phyloP scores from a whole-genome alignment of 2,113 vertebrate genomes.

The Psittacula cyanocephala region DNA sequence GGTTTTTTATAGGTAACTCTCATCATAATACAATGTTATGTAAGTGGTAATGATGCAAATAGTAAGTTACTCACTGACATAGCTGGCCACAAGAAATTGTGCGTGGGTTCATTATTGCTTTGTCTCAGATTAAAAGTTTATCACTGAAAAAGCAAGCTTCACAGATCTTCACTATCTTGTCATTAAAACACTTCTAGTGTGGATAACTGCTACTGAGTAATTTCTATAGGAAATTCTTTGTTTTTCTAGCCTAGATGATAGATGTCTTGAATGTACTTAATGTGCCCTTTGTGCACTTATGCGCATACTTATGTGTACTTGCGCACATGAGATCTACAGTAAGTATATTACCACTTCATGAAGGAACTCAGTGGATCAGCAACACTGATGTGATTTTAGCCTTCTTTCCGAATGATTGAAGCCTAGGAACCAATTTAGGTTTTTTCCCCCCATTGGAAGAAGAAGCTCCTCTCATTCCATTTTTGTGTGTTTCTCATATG shows the following conservation, averaged over 20 bases:
- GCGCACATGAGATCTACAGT: fast-evolving
- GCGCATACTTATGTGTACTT: neutral
- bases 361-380: slow-evolving; percentile 34
- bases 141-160: neutral
- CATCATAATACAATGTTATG: neutral
- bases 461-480: neutral
- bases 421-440: neutral
- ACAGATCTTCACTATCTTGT: neutral
- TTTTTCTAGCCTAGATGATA: neutral
- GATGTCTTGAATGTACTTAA: neutral
- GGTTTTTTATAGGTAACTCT: neutral
- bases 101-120: neutral
- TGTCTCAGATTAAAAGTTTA: neutral
- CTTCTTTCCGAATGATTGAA: neutral
- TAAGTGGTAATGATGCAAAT: neutral
- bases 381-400: neutral
- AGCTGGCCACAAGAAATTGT: neutral
- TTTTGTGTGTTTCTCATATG: neutral
- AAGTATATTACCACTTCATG: neutral
- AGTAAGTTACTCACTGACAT: neutral
- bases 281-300: neutral
- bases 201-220: neutral
- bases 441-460: neutral
- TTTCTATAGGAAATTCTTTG: neutral
- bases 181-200: neutral